These are phyloP conservation scores for Pheosia tremula DNA, from an alignment of 2,888 invertebrate genomes.

Conservation along the genomic window DNA sequence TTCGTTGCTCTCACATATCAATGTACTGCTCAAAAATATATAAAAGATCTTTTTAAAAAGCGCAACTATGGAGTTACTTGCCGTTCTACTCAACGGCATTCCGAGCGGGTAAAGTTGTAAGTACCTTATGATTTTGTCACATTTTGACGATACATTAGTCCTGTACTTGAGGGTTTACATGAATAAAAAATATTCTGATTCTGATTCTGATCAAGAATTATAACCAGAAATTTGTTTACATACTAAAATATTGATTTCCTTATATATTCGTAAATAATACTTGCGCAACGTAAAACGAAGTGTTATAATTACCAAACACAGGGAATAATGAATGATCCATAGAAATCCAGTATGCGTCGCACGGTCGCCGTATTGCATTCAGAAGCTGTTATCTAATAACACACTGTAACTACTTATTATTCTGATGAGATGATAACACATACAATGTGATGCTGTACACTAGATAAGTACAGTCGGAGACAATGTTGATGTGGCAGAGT, in stretches of 20 bases:
- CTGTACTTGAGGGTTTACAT: no score
- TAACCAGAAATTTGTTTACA: not conserved
- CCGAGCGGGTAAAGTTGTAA: no score
- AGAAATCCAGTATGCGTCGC: constrained; percentile 12
- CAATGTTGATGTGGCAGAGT: not conserved
- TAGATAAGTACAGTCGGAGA: constrained; percentile 3
- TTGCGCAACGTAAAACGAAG: constrained; percentile 23
- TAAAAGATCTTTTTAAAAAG: no score
- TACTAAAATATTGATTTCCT: constrained; percentile 9
- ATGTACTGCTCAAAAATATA: no score
- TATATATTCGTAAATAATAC: not conserved
- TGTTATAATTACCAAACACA: constrained; percentile 34
- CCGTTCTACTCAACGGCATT: no score
- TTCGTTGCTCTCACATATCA: no score
- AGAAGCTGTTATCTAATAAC: constrained; percentile 41
- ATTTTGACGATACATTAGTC: no score
- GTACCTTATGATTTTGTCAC: no score
- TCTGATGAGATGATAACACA: constrained; percentile 38
- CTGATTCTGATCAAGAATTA: not conserved
- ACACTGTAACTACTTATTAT: constrained; percentile 43
- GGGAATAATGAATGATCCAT: constrained; percentile 30
- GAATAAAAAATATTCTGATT: no score
- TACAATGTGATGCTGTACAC: constrained; percentile 6
- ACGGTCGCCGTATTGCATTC: constrained; percentile 26
- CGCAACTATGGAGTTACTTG: no score